phyloP scores from a whole-genome alignment of 2,113 vertebrate species.

The Rhinolophus ferrumequinum region DNA sequence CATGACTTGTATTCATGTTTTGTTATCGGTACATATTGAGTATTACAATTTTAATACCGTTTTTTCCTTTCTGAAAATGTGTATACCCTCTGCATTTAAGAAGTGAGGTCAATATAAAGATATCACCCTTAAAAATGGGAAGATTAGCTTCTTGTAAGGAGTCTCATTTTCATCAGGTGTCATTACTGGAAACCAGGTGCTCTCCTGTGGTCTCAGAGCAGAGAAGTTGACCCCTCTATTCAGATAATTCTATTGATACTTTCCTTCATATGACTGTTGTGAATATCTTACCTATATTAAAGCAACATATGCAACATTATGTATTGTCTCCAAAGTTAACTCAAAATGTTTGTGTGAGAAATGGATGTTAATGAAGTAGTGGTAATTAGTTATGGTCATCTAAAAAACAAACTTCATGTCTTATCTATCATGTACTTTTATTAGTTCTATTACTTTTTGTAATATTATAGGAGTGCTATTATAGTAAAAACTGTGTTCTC shows the following conservation, averaged over 20 bases:
- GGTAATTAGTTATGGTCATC: neutral
- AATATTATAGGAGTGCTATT: neutral
- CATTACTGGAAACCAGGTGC: neutral
- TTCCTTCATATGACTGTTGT: neutral
- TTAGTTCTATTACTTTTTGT: neutral
- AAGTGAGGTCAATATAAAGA: neutral
- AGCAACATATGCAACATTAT: neutral
- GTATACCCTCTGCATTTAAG: neutral
- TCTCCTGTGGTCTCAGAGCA: neutral
- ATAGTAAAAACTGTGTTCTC: neutral
- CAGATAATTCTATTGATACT: neutral
- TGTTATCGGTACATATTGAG: no score
- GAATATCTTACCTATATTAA: neutral
- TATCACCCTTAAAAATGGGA: neutral
- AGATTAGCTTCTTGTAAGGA: neutral
- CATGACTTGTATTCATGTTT: no score
- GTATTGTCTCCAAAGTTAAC: neutral
- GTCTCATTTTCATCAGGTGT: neutral
- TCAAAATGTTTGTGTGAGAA: neutral
- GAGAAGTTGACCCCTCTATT: neutral
- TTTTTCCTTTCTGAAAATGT: no score
- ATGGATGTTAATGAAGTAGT: neutral
- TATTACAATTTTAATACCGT: no score
- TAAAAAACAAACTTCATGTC: neutral
- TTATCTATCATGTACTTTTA: neutral